Evolutionary conservation across 2,888 invertebrate species (phyloP).

Genomic region (Oxystoma pomonae): DNA sequence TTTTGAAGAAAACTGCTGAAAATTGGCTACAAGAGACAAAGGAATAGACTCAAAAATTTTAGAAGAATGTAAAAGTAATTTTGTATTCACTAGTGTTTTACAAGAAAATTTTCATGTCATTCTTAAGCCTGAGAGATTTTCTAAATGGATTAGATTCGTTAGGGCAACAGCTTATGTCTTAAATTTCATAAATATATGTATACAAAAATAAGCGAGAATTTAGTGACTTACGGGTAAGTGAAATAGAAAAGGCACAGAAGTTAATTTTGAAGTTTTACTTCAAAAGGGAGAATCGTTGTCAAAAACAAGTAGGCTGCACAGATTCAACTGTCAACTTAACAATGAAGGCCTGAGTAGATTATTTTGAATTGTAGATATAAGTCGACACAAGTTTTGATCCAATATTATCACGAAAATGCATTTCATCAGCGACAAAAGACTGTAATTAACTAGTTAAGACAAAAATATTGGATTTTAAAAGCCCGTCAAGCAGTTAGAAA

Average conservation of each 20-base stretch:
- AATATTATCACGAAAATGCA: slow-evolving; percentile 15
- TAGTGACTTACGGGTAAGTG: neutral
- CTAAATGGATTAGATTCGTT: slow-evolving; percentile 1
- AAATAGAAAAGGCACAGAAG: neutral
- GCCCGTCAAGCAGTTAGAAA: slow-evolving; percentile 15
- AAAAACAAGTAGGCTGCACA: neutral
- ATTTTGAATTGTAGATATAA: slow-evolving; percentile 8
- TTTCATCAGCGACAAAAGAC: slow-evolving; percentile 12
- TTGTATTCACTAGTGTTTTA: neutral
- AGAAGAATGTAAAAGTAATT: neutral
- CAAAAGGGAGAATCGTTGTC: neutral
- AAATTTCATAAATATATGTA: neutral
- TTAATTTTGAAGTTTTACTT: neutral
- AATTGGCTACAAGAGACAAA: neutral
- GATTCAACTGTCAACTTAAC: neutral
- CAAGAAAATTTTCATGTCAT: neutral
- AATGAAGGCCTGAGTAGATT: slow-evolving; percentile 2
- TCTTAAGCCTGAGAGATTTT: slow-evolving; percentile 8
- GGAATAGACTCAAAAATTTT: neutral
- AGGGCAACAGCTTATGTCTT: neutral
- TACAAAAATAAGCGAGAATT: neutral
- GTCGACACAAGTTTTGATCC: slow-evolving; percentile 13
- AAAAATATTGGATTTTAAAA: slow-evolving; percentile 13
- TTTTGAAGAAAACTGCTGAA: slow-evolving; percentile 2
- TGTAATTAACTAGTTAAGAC: slow-evolving; percentile 10